Conservation (phyloP, 2,797 vertebrate species). For the Premnoplex brunnescens region DNA sequence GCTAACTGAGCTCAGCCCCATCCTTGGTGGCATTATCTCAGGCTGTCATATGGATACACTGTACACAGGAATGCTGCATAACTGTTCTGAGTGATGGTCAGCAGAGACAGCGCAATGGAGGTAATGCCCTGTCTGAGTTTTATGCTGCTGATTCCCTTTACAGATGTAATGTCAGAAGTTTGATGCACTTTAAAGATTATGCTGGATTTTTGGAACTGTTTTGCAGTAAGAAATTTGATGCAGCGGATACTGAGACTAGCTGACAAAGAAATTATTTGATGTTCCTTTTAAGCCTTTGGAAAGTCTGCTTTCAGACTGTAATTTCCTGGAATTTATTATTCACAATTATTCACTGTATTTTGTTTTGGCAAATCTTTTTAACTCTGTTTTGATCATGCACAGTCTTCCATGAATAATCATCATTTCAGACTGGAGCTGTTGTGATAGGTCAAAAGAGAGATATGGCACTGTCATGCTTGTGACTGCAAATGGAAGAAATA, state of each 20-base stretch:
- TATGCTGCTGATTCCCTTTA: neutral
- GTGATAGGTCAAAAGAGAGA: constrained; percentile 54
- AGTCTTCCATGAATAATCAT: constrained; percentile 52
- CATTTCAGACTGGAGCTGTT: constrained; percentile 27
- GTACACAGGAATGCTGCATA: neutral
- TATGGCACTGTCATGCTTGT: constrained; percentile 9
- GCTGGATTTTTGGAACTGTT: constrained; percentile 1
- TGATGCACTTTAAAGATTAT: constrained; percentile 32
- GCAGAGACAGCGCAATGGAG: neutral
- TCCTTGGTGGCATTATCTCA: neutral
- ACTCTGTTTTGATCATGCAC: constrained; percentile 51
- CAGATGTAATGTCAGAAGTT: neutral
- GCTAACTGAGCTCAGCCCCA: neutral
- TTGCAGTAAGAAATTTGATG: constrained; percentile 17
- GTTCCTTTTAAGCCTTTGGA: constrained; percentile 45
- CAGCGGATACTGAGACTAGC: neutral
- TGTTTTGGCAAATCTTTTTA: constrained; percentile 67
- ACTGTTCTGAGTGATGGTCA: neutral
- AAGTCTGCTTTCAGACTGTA: constrained; percentile 38
- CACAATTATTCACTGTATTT: constrained; percentile 58
- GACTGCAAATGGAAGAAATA: constrained; percentile 32
- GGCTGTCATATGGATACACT: neutral
- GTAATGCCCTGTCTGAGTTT: neutral
- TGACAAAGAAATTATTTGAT: constrained; percentile 56
- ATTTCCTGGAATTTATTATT: constrained; percentile 59